Conservation (phyloP, 2,888 invertebrate genomes). For the Calameuta idolon region DNA sequence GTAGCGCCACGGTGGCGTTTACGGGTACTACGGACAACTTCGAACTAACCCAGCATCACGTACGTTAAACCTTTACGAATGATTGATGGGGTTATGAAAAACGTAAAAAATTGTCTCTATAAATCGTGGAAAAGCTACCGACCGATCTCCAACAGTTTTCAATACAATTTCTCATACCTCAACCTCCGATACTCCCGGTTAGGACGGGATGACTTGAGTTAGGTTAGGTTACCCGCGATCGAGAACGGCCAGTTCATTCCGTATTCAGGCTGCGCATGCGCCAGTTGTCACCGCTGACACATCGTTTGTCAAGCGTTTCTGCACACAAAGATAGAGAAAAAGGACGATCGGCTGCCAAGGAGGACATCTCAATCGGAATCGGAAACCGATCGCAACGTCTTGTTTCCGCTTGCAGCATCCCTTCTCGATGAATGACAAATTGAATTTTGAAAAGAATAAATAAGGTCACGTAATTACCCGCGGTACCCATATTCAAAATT, state of each 20-base stretch:
- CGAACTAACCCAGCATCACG: neutral
- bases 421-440: neutral
- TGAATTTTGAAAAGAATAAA: neutral
- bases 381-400: slow-evolving; percentile 51
- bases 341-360: slow-evolving; percentile 35
- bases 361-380: slow-evolving; percentile 59
- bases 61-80: neutral
- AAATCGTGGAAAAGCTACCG: neutral
- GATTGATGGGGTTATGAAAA: neutral
- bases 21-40: neutral
- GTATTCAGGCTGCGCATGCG: slow-evolving; percentile 66
- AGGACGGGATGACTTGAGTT: neutral
- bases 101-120: neutral
- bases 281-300: slow-evolving; percentile 67
- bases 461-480: neutral
- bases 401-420: slow-evolving; percentile 32
- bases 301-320: slow-evolving; percentile 66
- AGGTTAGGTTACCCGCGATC: neutral
- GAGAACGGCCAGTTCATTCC: slow-evolving; percentile 52
- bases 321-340: slow-evolving; percentile 52
- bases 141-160: neutral
- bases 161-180: neutral
- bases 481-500: neutral
- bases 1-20: neutral
- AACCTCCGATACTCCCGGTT: neutral